Percentiles rank a stretch among this genome's conserved stretches.
These are phyloP conservation scores for Colletes latitarsis DNA, from an alignment of 1,140 invertebrate species.

Conservation along the genomic window DNA sequence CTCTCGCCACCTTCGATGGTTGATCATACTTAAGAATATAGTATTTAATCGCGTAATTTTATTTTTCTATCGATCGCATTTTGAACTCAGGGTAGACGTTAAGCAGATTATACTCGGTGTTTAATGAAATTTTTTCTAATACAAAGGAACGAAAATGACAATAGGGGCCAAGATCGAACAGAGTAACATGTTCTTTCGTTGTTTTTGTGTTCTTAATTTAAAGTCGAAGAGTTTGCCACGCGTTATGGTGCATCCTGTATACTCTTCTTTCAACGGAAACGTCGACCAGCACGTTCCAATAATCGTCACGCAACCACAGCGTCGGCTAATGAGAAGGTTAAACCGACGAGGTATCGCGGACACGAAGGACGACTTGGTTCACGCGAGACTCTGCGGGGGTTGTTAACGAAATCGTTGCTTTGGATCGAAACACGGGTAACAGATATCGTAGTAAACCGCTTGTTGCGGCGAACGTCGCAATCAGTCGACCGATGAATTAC, in stretches of 20 bases:
- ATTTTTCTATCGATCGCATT: too few species aligned
- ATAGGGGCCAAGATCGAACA: too few species aligned
- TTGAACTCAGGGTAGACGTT: too few species aligned
- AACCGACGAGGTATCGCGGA: slow-evolving; percentile 8
- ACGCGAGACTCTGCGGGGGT: slow-evolving; percentile 16
- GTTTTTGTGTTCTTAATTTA: too few species aligned
- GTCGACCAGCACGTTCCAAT: slow-evolving; percentile 16
- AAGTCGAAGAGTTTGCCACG: too few species aligned
- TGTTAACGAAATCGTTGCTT: slow-evolving; percentile 29
- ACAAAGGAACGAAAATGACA: too few species aligned
- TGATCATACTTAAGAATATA: too few species aligned
- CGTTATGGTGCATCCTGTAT: not conserved
- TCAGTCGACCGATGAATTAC: not conserved
- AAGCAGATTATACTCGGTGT: too few species aligned
- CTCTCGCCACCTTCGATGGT: too few species aligned
- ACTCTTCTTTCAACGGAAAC: not conserved
- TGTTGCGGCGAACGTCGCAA: not conserved
- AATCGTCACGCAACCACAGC: slow-evolving; percentile 12
- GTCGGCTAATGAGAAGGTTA: slow-evolving; percentile 7
- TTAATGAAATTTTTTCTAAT: too few species aligned
- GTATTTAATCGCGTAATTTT: too few species aligned
- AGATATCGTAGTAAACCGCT: not conserved
- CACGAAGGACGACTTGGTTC: slow-evolving; percentile 16
- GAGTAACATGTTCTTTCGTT: too few species aligned
- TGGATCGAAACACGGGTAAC: not conserved